Percentiles rank a stretch among this genome's conserved stretches.
These are phyloP conservation scores for Lycodopsis pacificus DNA, from an alignment of 2,797 vertebrate species.

Conservation along the genomic window DNA sequence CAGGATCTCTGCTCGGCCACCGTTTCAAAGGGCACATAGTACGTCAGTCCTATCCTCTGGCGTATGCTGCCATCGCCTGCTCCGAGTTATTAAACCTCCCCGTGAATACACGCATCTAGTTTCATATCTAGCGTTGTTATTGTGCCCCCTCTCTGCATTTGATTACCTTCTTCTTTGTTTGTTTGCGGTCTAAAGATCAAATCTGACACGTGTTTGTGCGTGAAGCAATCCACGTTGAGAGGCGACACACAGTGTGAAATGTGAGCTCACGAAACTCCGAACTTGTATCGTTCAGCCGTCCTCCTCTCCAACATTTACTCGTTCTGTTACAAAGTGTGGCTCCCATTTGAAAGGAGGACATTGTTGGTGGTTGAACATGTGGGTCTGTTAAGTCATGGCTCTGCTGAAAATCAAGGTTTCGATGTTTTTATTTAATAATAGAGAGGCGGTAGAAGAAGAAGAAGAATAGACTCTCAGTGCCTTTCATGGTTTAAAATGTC, in stretches of 20 bases:
- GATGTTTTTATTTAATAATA: constrained; percentile 5
- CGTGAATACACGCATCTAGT: neutral
- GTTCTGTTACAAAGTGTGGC: constrained; percentile 7
- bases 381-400: neutral
- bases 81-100: constrained; percentile 18
- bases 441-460: neutral
- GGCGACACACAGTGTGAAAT: constrained; percentile 35
- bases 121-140: constrained; percentile 2
- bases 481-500: constrained; percentile 4
- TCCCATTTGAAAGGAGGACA: neutral
- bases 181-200: constrained; percentile 72
- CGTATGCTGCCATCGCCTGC: neutral
- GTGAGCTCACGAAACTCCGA: constrained; percentile 17
- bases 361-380: constrained; percentile 3
- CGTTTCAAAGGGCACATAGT: constrained; percentile 55
- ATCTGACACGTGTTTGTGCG: constrained; percentile 6
- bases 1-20: constrained; percentile 49
- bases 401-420: neutral
- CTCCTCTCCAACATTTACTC: constrained; percentile 21
- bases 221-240: constrained; percentile 23
- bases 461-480: constrained; percentile 9
- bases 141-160: neutral
- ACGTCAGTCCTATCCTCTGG: constrained; percentile 12
- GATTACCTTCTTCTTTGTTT: constrained; percentile 36
- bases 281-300: constrained; percentile 33